A percentile compares a stretch with the other conserved stretches of the same genome.
These are phyloP conservation scores for Spermophilus dauricus DNA, from an alignment of 2,113 vertebrate species.

Conservation along the genomic window DNA sequence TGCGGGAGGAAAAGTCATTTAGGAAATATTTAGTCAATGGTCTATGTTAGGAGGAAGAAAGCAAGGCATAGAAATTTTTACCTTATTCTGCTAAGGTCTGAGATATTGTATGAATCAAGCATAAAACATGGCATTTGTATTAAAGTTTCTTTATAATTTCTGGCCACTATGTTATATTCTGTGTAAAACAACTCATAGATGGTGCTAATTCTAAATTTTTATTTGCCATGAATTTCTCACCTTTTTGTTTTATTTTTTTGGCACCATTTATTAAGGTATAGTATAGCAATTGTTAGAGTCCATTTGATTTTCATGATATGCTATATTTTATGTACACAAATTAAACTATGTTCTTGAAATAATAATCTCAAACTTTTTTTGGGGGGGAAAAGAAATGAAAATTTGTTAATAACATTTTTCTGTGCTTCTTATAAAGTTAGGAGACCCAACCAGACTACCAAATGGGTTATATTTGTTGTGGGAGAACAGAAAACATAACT, in stretches of 20 bases:
- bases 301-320: conserved; percentile 10
- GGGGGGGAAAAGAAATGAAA: background rate
- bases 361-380: background rate
- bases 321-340: background rate
- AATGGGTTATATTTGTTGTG: background rate
- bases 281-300: background rate
- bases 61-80: background rate
- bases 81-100: background rate
- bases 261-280: conserved; percentile 13
- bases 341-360: background rate
- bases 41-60: background rate
- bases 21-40: background rate
- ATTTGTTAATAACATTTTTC: background rate
- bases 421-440: background rate
- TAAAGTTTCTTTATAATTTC: background rate
- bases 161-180: background rate
- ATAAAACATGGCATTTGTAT: background rate
- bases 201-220: conserved; percentile 9
- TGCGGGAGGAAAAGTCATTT: background rate
- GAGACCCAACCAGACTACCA: background rate
- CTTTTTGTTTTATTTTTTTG: conserved; percentile 15
- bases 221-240: background rate
- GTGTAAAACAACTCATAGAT: background rate
- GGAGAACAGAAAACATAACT: background rate
- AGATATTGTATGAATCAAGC: background rate